Conservation (phyloP, 2,888 invertebrate species). For the Embidobia sp. region DNA sequence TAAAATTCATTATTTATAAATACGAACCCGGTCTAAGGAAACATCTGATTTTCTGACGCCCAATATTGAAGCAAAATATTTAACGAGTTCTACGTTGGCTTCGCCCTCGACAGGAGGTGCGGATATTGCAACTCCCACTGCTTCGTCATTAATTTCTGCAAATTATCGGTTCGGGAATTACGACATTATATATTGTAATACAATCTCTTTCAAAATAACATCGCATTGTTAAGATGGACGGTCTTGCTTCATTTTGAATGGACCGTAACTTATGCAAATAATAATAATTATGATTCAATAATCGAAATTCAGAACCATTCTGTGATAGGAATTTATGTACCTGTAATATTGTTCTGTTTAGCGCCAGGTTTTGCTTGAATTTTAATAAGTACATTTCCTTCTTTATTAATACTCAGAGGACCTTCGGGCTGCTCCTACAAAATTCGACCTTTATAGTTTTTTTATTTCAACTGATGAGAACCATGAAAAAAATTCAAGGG, state of each 20-base stretch:
- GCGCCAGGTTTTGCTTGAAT: constrained; percentile 90
- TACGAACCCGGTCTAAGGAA: constrained; percentile 84
- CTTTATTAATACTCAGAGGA: constrained; percentile 83
- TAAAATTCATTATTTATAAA: no score
- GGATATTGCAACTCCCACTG: constrained; percentile 88
- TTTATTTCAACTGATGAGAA: no score
- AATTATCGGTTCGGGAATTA: constrained; percentile 22
- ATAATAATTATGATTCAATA: no score
- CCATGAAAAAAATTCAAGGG: no score
- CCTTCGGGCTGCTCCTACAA: constrained; percentile 67
- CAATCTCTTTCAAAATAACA: constrained; percentile 1
- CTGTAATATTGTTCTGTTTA: constrained; percentile 87
- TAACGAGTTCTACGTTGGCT: constrained; percentile 89
- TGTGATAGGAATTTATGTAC: no score
- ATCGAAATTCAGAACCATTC: no score
- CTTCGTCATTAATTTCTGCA: constrained; percentile 84
- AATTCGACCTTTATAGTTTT: no score
- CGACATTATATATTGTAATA: background rate
- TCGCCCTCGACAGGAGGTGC: constrained; percentile 92
- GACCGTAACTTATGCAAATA: no score
- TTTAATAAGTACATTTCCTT: constrained; percentile 85
- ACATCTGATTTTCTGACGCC: constrained; percentile 88
- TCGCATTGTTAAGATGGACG: background rate
- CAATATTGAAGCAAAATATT: constrained; percentile 87
- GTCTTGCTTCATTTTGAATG: background rate